These are phyloP conservation scores for Scarus forsteni DNA, from an alignment of 2,797 vertebrate genomes.

Conservation along the genomic window DNA sequence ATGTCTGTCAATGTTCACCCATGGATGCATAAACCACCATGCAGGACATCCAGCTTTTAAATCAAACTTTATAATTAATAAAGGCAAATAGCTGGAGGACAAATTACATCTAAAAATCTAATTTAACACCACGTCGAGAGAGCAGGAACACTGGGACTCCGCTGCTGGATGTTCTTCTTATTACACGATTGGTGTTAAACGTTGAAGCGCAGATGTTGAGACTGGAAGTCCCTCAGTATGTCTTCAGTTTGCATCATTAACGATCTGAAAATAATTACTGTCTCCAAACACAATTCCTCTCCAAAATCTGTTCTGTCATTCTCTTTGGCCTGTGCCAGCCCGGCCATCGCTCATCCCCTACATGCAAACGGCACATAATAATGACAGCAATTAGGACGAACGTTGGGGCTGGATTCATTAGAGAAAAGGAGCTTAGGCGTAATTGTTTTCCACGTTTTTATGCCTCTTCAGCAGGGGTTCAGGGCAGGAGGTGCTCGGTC, in stretches of 20 bases:
- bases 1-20: no score
- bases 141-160: neutral
- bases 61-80: slow-evolving; percentile 3
- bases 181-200: slow-evolving; percentile 18
- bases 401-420: slow-evolving; percentile 45
- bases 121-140: neutral
- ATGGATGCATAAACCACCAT: no score
- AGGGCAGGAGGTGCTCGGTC: slow-evolving; percentile 31
- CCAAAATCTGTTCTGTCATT: slow-evolving; percentile 10
- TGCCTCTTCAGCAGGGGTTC: slow-evolving; percentile 41
- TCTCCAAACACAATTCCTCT: slow-evolving; percentile 20
- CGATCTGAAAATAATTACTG: slow-evolving; percentile 11
- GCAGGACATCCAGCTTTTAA: neutral
- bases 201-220: slow-evolving; percentile 5
- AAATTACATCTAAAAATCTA: slow-evolving; percentile 30
- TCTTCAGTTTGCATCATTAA: neutral
- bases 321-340: slow-evolving; percentile 11
- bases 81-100: slow-evolving; percentile 36
- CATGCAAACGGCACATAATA: slow-evolving; percentile 38
- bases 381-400: slow-evolving; percentile 51
- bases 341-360: slow-evolving; percentile 30
- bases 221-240: neutral
- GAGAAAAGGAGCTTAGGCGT: slow-evolving; percentile 37
- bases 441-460: slow-evolving; percentile 44
- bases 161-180: neutral